phyloP scores from a whole-genome alignment of 2,888 invertebrate genomes.

The Cataglyphis albicans region DNA sequence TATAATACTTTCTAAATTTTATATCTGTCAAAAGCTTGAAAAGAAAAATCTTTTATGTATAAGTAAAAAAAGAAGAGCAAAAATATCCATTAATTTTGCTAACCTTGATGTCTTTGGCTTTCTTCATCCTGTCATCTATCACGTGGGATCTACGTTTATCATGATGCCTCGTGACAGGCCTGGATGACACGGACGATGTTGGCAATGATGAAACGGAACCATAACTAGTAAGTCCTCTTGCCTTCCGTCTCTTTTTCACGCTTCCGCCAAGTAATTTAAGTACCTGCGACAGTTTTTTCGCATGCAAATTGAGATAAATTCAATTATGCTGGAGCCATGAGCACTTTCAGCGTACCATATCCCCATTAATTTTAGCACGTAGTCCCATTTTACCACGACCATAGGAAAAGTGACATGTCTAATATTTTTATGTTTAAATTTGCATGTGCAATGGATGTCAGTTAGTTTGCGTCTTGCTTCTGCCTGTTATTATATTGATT shows the following conservation, averaged over 20 bases:
- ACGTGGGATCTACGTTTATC: slow-evolving; percentile 89
- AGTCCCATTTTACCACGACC: neutral
- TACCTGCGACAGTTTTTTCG: slow-evolving; percentile 84
- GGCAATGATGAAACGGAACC: slow-evolving; percentile 94
- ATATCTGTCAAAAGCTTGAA: neutral
- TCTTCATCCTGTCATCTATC: slow-evolving; percentile 91
- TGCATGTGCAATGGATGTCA: neutral
- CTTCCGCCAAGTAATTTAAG: slow-evolving; percentile 88
- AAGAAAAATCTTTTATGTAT: neutral
- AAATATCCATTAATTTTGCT: slow-evolving; percentile 33
- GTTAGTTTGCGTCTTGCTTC: neutral
- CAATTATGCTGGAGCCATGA: slow-evolving; percentile 26
- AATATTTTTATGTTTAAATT: slow-evolving; percentile 9
- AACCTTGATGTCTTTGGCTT: slow-evolving; percentile 91
- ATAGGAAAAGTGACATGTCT: neutral
- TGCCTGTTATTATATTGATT: slow-evolving; percentile 2
- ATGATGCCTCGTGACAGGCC: slow-evolving; percentile 88
- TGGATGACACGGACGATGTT: slow-evolving; percentile 93
- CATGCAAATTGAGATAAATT: slow-evolving; percentile 43
- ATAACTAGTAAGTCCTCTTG: slow-evolving; percentile 87
- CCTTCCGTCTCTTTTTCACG: slow-evolving; percentile 86
- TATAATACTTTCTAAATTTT: neutral
- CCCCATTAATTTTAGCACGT: neutral
- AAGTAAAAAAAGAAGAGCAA: neutral
- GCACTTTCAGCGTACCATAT: neutral